phyloP scores from a whole-genome alignment of 1,140 invertebrate species.

The Dolichoris vasculosae region DNA sequence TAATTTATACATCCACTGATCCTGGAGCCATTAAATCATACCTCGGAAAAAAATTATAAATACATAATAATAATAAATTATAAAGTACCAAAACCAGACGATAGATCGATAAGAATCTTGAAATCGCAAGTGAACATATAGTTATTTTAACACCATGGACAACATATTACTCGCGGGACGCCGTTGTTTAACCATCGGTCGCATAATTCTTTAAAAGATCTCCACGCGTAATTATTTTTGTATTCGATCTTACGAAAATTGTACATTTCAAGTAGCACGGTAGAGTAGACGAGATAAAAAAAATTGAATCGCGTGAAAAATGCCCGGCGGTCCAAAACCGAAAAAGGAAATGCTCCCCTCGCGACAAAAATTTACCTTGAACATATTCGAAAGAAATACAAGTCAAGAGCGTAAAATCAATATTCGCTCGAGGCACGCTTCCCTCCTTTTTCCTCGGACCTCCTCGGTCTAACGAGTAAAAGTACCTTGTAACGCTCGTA shows the following conservation, averaged over 20 bases:
- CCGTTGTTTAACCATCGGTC: not conserved
- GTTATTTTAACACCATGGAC: not conserved
- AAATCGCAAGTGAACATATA: not conserved
- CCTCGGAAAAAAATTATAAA: not conserved
- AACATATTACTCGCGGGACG: not conserved
- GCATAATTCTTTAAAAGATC: not conserved
- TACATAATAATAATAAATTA: not conserved
- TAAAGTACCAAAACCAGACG: not conserved
- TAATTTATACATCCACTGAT: constrained; percentile 32
- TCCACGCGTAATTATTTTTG: too few relatives aligned
- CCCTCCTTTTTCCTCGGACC: too few relatives aligned
- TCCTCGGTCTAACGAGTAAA: not conserved
- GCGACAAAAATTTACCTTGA: too few relatives aligned
- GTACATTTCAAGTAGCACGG: not conserved
- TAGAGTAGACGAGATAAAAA: not conserved
- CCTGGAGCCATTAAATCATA: not conserved
- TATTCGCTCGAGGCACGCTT: too few relatives aligned
- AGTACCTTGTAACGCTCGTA: not conserved
- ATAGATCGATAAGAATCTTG: not conserved
- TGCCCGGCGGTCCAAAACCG: too few relatives aligned
- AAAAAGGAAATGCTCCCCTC: too few relatives aligned
- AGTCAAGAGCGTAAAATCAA: too few relatives aligned
- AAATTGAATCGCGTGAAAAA: not conserved
- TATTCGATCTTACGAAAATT: not conserved
- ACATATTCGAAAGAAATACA: too few relatives aligned